Base-by-base conservation (phyloP, 1,140 invertebrate genomes). In the Magallana angulata region DNA sequence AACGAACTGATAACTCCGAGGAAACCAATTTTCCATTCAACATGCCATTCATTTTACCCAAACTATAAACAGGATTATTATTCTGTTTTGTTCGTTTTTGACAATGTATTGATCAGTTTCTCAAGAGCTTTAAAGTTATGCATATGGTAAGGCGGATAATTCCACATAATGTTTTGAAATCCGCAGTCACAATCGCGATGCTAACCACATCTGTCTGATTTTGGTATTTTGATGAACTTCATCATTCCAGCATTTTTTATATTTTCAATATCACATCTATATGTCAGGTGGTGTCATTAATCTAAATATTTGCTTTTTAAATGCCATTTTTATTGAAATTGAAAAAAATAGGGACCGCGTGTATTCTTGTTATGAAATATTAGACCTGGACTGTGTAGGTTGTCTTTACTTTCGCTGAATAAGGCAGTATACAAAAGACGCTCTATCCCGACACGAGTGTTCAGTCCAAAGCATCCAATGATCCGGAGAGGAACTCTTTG, bases 41-140 rank as follows among this genome's bases (percentile, higher is more conserved):
- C 24, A 76, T 36, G 68, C 68, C 68, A 76, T 4, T 76, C 68
- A 76, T 76, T 12, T 76, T 76, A 30, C 36, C 36, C 36, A 8
- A 30, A 76, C 68, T 30, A 76, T 24, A 76, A 76, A 24, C 68
- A 76, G 68, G 36, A 12, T 76, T 76, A 24, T 76, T 30, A 76
- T 76, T 76, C 68, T 76, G 24, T 76, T 76, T 12, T 76, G 18
- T 76, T 76, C 68, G 36, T 36, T 76, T 71, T 76, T 76, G 18
- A 76, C 18, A 24, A 12, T 76, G 68, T 76, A 76, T 76, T 76
- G 68, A 76, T 76, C 68, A 76, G 36, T 30, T 76, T 30, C 14
- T 76, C 6, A 36, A 36, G 68, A 48, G 68, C 24, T 76, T 76
- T 76, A 76, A 76, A 76, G 68, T 76, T 30, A 36, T 36, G 68